Conservation (phyloP, 2,113 vertebrate genomes). For the Heloderma charlesbogerti region DNA sequence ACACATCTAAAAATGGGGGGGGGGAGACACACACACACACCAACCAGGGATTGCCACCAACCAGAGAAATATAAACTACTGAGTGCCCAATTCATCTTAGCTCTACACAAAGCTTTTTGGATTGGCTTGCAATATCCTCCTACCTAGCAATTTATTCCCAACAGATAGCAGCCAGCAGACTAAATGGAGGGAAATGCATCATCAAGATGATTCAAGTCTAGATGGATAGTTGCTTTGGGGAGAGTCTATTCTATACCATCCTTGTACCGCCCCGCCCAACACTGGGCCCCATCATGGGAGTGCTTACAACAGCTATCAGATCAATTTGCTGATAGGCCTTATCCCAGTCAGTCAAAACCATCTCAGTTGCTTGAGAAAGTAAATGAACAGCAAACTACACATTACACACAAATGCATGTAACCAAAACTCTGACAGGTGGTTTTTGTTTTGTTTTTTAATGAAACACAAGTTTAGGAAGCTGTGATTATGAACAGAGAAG, state of each 20-base stretch:
- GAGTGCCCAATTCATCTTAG: not conserved
- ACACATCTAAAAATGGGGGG: not conserved
- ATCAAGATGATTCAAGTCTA: not conserved
- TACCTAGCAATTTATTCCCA: accelerated
- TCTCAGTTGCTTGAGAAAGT: not conserved
- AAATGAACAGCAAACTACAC: not conserved
- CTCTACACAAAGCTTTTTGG: not conserved
- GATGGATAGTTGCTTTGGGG: not conserved
- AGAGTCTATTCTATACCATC: not conserved
- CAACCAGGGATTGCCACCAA: not conserved
- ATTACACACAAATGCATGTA: not conserved
- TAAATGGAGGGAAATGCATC: not conserved
- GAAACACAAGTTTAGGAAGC: not conserved
- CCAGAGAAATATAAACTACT: not conserved
- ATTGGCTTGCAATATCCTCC: accelerated
- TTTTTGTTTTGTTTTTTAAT: not conserved
- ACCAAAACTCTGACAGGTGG: too few species aligned
- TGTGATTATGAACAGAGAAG: not conserved
- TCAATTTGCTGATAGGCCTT: not conserved
- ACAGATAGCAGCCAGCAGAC: not conserved
- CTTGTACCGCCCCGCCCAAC: too few species aligned
- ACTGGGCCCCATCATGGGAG: not conserved
- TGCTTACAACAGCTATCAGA: not conserved
- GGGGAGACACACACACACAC: too few species aligned
- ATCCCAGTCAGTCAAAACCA: not conserved